Conservation (phyloP, 2,888 invertebrate genomes). For the Stenurella melanura region DNA sequence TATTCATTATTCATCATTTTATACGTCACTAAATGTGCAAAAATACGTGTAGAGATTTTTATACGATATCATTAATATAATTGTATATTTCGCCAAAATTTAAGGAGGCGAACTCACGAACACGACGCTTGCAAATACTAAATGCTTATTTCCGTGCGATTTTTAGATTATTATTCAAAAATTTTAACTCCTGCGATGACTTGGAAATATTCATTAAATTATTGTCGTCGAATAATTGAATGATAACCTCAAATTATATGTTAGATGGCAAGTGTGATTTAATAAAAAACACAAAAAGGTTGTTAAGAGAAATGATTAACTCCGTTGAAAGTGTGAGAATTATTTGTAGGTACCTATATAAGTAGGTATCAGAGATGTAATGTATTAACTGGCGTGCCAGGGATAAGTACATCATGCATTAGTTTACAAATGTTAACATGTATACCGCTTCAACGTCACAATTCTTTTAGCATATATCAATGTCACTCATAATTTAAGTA, state of each 20-base stretch:
- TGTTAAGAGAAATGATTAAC: constrained; percentile 48
- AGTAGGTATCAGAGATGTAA: constrained; percentile 18
- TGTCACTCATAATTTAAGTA: too few relatives aligned
- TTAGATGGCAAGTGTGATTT: constrained; percentile 36
- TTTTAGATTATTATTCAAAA: not conserved
- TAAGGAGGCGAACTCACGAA: too few relatives aligned
- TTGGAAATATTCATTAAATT: not conserved
- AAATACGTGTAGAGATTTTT: too few relatives aligned
- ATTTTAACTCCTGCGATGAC: not conserved
- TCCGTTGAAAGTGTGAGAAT: constrained; percentile 55
- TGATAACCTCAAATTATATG: constrained; percentile 11
- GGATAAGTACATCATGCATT: constrained; percentile 17
- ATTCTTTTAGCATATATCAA: too few relatives aligned
- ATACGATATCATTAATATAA: too few relatives aligned
- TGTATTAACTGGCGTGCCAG: constrained; percentile 14
- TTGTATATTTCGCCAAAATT: too few relatives aligned
- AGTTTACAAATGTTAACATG: constrained; percentile 16
- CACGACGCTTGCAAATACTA: too few relatives aligned
- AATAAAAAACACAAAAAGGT: constrained; percentile 36
- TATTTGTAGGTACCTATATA: constrained; percentile 32
- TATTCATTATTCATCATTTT: too few relatives aligned
- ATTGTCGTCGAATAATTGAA: not conserved
- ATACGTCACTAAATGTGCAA: too few relatives aligned
- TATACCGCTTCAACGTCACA: constrained; percentile 8
- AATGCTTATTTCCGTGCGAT: not conserved